Conservation (phyloP, 2,113 vertebrate genomes). For the Grus americana region DNA sequence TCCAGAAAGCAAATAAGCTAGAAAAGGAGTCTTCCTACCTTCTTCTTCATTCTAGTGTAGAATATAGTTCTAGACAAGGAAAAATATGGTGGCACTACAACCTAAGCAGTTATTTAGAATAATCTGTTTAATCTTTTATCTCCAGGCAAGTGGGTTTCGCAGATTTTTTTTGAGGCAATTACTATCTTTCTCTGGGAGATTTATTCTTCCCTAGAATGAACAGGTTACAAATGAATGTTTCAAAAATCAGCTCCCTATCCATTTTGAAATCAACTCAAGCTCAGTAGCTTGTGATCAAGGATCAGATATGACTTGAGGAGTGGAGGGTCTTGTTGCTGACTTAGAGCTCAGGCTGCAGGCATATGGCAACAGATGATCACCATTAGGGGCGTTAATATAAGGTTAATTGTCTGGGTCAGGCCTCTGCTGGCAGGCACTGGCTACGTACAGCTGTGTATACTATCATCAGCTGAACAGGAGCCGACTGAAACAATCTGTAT, state of each 20-base stretch:
- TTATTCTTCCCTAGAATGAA: not conserved
- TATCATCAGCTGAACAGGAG: slow-evolving; percentile 51
- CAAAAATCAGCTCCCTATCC: not conserved
- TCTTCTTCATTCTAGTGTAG: not conserved
- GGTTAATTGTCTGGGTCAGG: slow-evolving; percentile 67
- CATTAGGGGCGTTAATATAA: slow-evolving; percentile 60
- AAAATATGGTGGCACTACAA: not conserved
- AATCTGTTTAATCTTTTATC: not conserved
- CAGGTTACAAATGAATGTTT: not conserved
- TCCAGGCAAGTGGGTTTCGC: not conserved
- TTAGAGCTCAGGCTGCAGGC: slow-evolving; percentile 18
- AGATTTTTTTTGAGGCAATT: not conserved
- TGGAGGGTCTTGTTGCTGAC: not conserved
- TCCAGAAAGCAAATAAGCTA: not conserved
- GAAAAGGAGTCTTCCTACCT: not conserved
- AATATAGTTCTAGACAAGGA: not conserved
- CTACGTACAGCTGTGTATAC: slow-evolving; percentile 51
- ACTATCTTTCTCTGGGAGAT: not conserved
- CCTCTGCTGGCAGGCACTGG: slow-evolving; percentile 48
- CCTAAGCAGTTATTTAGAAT: not conserved
- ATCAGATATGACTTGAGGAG: not conserved
- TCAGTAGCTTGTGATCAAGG: not conserved
- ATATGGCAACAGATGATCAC: slow-evolving; percentile 58
- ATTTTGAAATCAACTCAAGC: not conserved
- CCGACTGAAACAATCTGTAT: slow-evolving; percentile 37